A percentile compares a stretch with the other conserved stretches of the same genome.
Conservation (phyloP, 2,113 vertebrate species). For the Epinephelus lanceolatus region DNA sequence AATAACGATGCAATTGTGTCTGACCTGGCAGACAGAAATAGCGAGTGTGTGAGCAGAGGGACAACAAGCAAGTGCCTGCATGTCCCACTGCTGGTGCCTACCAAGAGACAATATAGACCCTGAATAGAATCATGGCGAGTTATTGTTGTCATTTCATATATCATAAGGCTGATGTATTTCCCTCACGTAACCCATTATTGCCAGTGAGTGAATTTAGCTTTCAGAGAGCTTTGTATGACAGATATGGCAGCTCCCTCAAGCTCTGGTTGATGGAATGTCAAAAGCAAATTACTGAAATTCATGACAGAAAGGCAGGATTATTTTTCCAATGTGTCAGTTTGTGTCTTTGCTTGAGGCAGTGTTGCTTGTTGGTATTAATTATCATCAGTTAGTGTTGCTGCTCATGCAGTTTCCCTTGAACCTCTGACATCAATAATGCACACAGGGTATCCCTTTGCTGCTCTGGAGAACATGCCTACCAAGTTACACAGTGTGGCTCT, state of each 20-base stretch:
- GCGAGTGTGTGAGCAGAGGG: slow-evolving; percentile 44
- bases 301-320: neutral
- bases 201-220: slow-evolving; percentile 32
- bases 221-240: slow-evolving; percentile 17
- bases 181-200: slow-evolving; percentile 13
- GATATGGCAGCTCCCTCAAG: slow-evolving; percentile 15
- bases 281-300: neutral
- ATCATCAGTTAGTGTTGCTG: slow-evolving; percentile 9
- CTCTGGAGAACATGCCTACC: slow-evolving; percentile 2
- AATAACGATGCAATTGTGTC: slow-evolving; percentile 54
- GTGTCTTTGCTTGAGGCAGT: neutral
- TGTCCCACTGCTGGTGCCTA: slow-evolving; percentile 48
- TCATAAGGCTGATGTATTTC: neutral
- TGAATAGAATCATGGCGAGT: neutral
- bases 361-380: neutral
- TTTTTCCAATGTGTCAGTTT: neutral
- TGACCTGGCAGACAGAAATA: slow-evolving; percentile 39
- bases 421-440: slow-evolving; percentile 62
- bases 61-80: slow-evolving; percentile 37
- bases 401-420: slow-evolving; percentile 28
- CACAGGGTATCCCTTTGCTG: slow-evolving; percentile 44
- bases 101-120: neutral
- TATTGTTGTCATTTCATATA: slow-evolving; percentile 7
- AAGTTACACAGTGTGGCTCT: slow-evolving; percentile 10
- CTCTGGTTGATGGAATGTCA: slow-evolving; percentile 22